Conservation (phyloP, 2,113 vertebrate species). For the Emydocephalus ijimae region DNA sequence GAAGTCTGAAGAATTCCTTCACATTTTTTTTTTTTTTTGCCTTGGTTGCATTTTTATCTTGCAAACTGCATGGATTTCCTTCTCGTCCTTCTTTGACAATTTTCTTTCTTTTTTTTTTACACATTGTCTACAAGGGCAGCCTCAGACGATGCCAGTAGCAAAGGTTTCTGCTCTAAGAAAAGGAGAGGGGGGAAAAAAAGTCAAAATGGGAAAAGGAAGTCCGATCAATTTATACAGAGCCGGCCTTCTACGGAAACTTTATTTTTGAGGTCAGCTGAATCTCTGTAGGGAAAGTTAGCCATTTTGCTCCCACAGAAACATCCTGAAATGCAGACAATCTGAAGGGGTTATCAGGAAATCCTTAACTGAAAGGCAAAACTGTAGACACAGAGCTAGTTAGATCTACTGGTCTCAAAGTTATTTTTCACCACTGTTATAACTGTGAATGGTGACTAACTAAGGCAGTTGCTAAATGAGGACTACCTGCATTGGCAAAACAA, state of each 20-base stretch:
- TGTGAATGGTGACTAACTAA: too few relatives aligned
- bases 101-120: neutral
- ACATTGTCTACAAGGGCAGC: neutral
- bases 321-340: neutral
- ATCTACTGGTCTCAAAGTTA: too few relatives aligned
- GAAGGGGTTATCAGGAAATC: neutral
- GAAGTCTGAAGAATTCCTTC: neutral
- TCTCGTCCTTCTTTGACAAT: neutral
- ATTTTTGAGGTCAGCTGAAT: too few relatives aligned
- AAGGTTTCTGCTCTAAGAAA: neutral
- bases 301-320: neutral
- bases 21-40: neutral
- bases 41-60: neutral
- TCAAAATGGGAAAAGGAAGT: neutral
- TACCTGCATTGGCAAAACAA: too few relatives aligned
- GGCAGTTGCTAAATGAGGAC: too few relatives aligned
- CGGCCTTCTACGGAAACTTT: neutral
- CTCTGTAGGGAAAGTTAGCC: neutral
- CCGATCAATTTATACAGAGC: neutral
- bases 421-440: too few relatives aligned
- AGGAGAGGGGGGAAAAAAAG: neutral
- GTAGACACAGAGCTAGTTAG: neutral
- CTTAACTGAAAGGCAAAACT: neutral
- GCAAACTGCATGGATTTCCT: neutral
- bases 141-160: neutral